Evolutionary conservation across 2,797 vertebrate genomes (phyloP).

Genomic region (Syndactyla subalaris): DNA sequence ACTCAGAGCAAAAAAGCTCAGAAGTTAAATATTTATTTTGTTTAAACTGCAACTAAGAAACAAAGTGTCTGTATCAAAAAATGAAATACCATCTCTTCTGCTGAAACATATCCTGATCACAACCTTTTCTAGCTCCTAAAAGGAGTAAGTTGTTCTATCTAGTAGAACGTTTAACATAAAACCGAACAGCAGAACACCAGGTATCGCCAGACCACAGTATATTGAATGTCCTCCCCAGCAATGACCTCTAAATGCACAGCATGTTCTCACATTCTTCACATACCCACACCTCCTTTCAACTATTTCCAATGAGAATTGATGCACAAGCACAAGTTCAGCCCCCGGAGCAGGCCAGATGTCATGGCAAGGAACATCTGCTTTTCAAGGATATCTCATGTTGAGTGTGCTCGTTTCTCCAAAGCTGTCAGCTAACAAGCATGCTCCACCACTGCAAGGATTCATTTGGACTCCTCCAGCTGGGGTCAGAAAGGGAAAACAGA

Average conservation of each 20-base stretch:
- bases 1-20: conserved; percentile 24
- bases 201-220: not conserved
- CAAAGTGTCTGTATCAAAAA: not conserved
- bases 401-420: not conserved
- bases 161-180: not conserved
- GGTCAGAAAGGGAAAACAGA: not conserved
- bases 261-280: conserved; percentile 2
- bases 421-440: not conserved
- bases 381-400: not conserved
- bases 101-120: not conserved
- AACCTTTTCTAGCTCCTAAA: not conserved
- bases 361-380: not conserved
- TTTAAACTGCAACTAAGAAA: not conserved
- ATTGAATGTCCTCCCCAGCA: not conserved
- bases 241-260: not conserved
- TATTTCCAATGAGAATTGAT: not conserved
- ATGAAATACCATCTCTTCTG: not conserved
- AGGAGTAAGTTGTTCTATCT: not conserved
- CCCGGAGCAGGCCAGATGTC: not conserved
- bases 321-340: not conserved
- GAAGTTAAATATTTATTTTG: conserved; percentile 40
- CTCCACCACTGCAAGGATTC: not conserved
- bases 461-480: not conserved
- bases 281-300: not conserved
- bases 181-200: not conserved